These are phyloP conservation scores for Myoxocephalus aenaeus DNA, from an alignment of 2,797 vertebrate species.

Conservation along the genomic window DNA sequence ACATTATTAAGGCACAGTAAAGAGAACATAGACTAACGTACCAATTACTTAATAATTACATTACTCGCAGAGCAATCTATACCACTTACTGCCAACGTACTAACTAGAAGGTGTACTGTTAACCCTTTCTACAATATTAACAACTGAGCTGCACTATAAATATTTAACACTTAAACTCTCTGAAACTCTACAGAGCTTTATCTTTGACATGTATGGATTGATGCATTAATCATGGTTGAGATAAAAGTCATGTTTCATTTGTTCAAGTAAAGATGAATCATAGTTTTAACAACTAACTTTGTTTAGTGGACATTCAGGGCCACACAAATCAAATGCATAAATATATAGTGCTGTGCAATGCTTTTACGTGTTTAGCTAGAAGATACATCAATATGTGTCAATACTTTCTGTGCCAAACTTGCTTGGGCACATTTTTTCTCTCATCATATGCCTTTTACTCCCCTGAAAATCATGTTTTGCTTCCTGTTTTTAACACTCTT, in stretches of 20 bases:
- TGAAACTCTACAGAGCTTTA: not conserved
- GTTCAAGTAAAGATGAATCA: not conserved
- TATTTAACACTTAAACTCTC: not conserved
- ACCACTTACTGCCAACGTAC: not conserved
- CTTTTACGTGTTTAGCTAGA: not conserved
- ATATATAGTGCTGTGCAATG: not conserved
- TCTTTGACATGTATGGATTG: not conserved
- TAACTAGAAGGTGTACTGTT: slow-evolving; percentile 6
- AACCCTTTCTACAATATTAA: slow-evolving; percentile 8
- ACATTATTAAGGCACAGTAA: slow-evolving; percentile 2
- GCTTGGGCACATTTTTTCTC: slow-evolving; percentile 28
- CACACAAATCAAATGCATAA: not conserved
- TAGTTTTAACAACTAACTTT: not conserved
- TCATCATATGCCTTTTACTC: slow-evolving; percentile 13
- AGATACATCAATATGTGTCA: not conserved
- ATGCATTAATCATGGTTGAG: not conserved
- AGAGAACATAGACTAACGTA: slow-evolving; percentile 8
- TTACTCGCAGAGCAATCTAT: slow-evolving; percentile 8
- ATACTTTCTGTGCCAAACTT: not conserved
- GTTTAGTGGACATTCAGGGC: not conserved
- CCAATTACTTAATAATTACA: slow-evolving; percentile 4
- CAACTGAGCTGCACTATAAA: slow-evolving; percentile 14
- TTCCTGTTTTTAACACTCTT: slow-evolving; percentile 19
- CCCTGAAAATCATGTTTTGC: slow-evolving; percentile 23
- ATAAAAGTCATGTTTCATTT: not conserved